Percentiles rank a stretch among this genome's conserved stretches.
These are phyloP conservation scores for Anorthoa munda DNA, from an alignment of 2,888 invertebrate genomes.

Conservation along the genomic window DNA sequence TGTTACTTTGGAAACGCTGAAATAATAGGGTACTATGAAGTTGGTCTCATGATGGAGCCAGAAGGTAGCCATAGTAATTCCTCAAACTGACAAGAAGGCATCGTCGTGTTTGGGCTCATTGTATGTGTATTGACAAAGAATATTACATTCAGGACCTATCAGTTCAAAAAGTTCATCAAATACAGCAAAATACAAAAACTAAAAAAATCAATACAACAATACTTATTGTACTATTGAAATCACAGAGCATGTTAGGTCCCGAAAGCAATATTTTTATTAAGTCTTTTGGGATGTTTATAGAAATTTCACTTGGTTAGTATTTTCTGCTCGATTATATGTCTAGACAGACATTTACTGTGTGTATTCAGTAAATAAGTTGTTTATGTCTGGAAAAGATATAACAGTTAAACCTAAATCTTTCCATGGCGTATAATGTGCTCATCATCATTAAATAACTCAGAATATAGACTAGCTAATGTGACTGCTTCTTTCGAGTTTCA, in stretches of 20 bases:
- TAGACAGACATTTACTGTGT: conserved; percentile 9
- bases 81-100: too few relatives aligned
- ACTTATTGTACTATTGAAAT: conserved; percentile 21
- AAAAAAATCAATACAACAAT: neutral
- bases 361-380: neutral
- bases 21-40: too few relatives aligned
- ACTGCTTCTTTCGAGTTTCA: neutral
- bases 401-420: neutral
- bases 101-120: too few relatives aligned
- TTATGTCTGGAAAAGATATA: neutral
- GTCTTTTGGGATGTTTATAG: neutral
- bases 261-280: neutral
- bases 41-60: too few relatives aligned
- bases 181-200: too few relatives aligned
- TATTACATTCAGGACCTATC: too few relatives aligned
- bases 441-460: neutral
- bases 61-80: too few relatives aligned
- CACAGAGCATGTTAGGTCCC: neutral
- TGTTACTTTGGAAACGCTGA: too few relatives aligned
- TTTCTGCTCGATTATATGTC: conserved; percentile 15
- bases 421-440: neutral
- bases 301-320: conserved; percentile 10
- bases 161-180: too few relatives aligned
- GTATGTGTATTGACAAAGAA: too few relatives aligned
- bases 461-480: neutral